Base-by-base conservation (phyloP, 1,140 invertebrate genomes). In the Apocrypta bakeri region DNA sequence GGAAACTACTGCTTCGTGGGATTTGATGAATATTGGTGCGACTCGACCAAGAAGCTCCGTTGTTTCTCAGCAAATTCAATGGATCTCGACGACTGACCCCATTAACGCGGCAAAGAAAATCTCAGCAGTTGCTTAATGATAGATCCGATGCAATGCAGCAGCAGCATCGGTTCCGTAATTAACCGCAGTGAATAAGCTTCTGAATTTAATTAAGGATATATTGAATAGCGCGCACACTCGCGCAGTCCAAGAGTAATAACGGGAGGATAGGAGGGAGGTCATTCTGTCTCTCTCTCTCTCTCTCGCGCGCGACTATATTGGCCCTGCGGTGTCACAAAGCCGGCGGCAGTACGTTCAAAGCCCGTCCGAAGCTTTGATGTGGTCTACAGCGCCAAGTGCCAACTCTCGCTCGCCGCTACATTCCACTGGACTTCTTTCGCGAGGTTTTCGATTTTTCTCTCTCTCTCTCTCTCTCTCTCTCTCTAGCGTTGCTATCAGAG, bases 131-230 rank as follows among this genome's bases (percentile, higher is more conserved):
- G 40, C 29, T 79, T 48, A 31, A 79, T 79, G 77, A 79, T 7
- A 31, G 25, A 68, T 24, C 2, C 61, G 73, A 71, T 72, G 79
- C 33, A 2, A 9, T 9, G 33, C 33, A 37, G 33, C 33, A 37
- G 33, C 80, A 31, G 81, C 68, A 83, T 81, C 84, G 84, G 85
- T 64, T 29, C 86, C 87, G 88, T 92, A 92, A 92, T 91, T 92
- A 92, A 91, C 90, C 90, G 86, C 90, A 91, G 90, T 90, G 90
- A 92, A 91, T 91, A 91, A 92, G 91, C 89, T 90, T 90, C 89
- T 90, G 90, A 91, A 92, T 91, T 92, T 91, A 92, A 92, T 92
- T 91, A 91, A 91, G 90, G 90, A 91, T 91, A n/a, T n/a, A 91
- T 92, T 91, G 90, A 92, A 91, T 91, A 87, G 90, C 64, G 73